Base-by-base conservation (phyloP, 2,888 invertebrate species). In the Trissolcus japonicus region DNA sequence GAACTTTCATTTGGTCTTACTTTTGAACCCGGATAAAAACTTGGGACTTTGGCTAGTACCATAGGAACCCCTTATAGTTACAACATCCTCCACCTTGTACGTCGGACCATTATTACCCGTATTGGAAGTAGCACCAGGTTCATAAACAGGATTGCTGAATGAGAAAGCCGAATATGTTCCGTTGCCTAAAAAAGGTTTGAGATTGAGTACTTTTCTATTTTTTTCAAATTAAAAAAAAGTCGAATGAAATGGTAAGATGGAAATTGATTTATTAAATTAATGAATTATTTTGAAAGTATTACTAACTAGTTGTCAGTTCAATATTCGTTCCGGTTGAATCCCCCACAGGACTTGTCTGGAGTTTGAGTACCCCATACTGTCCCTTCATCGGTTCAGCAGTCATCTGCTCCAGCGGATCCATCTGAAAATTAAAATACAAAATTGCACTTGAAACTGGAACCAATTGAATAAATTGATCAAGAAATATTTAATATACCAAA, bases 71-170 rank as follows among this genome's bases (percentile, higher is more conserved):
- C 93, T 91, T 71, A 93, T 91, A 17, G 94, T 92, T 0, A 95
- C 94, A 0, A 95, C 93, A 82, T 95, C 95, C 85, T 95, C 94
- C 0, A 95, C 94, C 86, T 94, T 94, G 86, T 94, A 94, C 0
- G 92, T 93, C 1, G 93, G 91, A 14, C 92, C 89, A 53, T 91
- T 90, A 9, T 90, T 90, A 29, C 89, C 89, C 25, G 84, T 82
- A 82, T 86, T 90, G 54, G 91, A 90, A 61, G 92, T 91, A 76
- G 92, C 92, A 9, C 93, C 93, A 0, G 95, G 94, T 79, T 95
- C 95, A 82, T 96, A 96, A 0, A 95, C 94, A 0, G 96, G 96
- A 90, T 96, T 96, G 53, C 95, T 94, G 86, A 94, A 96, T 83
- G 95, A 95, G 81, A 95, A 92, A 56, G 93, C 91, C 17, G 91